phyloP scores from a whole-genome alignment of 1,140 invertebrate genomes.

The Euura saliciscinereae region DNA sequence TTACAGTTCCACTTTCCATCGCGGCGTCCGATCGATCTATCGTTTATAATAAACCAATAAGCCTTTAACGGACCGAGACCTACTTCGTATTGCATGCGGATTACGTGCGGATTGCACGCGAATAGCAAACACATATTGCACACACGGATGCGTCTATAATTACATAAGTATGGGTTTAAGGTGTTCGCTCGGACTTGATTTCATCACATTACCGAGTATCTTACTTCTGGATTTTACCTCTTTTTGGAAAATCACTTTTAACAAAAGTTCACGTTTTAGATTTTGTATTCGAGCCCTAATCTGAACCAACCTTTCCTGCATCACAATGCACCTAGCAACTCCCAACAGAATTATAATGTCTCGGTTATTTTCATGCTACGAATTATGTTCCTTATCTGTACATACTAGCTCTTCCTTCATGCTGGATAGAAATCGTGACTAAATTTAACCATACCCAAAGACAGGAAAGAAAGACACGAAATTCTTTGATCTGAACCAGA shows the following conservation, averaged over 20 bases:
- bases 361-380: neutral
- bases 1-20: conserved; percentile 4
- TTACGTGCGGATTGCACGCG: neutral
- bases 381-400: neutral
- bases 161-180: neutral
- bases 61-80: conserved; percentile 4
- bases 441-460: neutral
- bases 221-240: too few species aligned
- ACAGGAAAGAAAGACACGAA: neutral
- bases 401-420: neutral
- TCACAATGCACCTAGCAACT: neutral
- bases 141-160: neutral
- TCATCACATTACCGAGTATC: too few species aligned
- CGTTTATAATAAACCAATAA: conserved; percentile 4
- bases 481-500: too few species aligned
- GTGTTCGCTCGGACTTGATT: too few species aligned
- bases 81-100: neutral
- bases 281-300: neutral
- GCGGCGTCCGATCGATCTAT: neutral
- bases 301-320: neutral
- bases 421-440: neutral
- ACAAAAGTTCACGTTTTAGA: neutral
- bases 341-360: conserved; percentile 1
- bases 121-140: neutral
- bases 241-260: neutral